Base-by-base conservation (phyloP, 2,797 vertebrate genomes). In the Amphiprion clarkii region DNA sequence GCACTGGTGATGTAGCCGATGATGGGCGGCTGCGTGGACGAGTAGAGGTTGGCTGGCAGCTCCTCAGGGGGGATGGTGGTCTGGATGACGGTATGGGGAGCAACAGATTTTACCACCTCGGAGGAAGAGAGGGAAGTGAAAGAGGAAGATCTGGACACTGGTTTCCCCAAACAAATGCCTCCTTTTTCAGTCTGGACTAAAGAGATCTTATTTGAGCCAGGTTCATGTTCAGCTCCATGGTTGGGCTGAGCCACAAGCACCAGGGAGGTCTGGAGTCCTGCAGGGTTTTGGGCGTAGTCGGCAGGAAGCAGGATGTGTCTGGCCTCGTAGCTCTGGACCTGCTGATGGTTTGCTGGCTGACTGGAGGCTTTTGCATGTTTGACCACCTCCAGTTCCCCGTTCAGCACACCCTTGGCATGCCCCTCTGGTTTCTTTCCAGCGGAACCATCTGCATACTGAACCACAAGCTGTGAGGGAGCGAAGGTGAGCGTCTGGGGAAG, bases 1-100 rank as follows among this genome's bases (percentile, higher is more conserved):
- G 95, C 82, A 36, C 97, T 97, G 90, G 98, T 95, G 90, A 99
- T 99, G 87, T 98, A 98, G 12, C 99, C 98, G 65, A 99, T 97
- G 0, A 99, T 98, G 0, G 98, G 96, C 23, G 98, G 95, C 64
- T 98, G 95, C 27, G 96, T 94, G 0, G 97, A 91, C 1, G 97
- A 94, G 14, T 98, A 99, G 87, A 99, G 97, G 82, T 95, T 96
- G 0, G 96, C 94, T n/a, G 97, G 95, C 76, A 99, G 93, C 17
- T 97, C 96, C 87, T 99, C 97, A 0, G 94, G 95, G 80, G 96
- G 88, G 54, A 98, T 94, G 51, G 96, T 94, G 67, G 97, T 96
- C 93, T 99, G 98, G 72, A 99, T 97, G 92, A 99, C 95, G 0
- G 97, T 95, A 72, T 98, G 97, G 49, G 96, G 95, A 53, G 95